Conservation (phyloP, 2,113 vertebrate genomes). For the Desmodus rotundus region DNA sequence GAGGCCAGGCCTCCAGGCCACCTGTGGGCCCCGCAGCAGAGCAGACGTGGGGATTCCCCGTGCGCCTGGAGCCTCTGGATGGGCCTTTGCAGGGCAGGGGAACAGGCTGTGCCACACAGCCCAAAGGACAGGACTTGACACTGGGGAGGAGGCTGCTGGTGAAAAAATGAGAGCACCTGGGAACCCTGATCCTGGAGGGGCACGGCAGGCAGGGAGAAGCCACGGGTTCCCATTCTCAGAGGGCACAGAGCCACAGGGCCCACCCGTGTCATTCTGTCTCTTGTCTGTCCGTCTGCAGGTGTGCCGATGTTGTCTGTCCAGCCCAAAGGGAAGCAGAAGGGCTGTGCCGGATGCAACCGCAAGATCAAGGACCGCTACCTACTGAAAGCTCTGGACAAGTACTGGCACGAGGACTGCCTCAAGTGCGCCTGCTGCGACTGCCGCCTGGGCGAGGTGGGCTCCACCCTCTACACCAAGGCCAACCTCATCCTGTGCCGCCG, state of each 20-base stretch:
- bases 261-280: background rate
- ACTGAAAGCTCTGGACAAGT: conserved; percentile 99
- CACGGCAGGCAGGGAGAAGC: background rate
- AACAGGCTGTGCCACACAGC: background rate
- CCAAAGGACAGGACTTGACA: background rate
- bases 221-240: background rate
- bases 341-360: conserved; percentile 98
- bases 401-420: conserved; percentile 99
- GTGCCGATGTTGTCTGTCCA: conserved; percentile 99
- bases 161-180: background rate
- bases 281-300: conserved; percentile 73
- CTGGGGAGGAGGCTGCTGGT: background rate
- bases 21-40: background rate
- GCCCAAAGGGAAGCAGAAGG: conserved; percentile 99
- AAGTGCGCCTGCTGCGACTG: conserved; percentile 99
- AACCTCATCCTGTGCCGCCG: conserved; percentile 99
- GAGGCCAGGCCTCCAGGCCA: background rate
- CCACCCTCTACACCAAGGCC: conserved; percentile 99
- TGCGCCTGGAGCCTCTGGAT: background rate
- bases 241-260: background rate
- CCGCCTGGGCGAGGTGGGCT: conserved; percentile 98
- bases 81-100: background rate
- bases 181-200: background rate
- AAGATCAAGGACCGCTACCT: conserved; percentile 99
- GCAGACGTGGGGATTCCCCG: background rate